Percentiles rank a stretch among this genome's conserved stretches.
These are phyloP conservation scores for Bactericera cockerelli DNA, from an alignment of 1,140 invertebrate species.

Conservation along the genomic window DNA sequence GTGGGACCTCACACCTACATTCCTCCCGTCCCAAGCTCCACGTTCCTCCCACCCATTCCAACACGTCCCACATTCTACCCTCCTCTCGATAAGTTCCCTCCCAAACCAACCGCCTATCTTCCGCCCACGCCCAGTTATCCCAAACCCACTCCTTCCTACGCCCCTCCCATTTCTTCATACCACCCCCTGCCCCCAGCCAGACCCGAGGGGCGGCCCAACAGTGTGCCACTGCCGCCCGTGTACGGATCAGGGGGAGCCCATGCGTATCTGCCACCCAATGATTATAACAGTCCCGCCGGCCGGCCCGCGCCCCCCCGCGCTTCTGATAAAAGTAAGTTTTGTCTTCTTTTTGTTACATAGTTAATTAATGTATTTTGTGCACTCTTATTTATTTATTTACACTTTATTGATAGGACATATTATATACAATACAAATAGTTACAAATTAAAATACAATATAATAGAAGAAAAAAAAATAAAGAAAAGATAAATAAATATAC, in stretches of 20 bases:
- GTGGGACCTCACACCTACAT: background rate
- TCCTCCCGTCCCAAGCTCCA: slow-evolving; percentile 5
- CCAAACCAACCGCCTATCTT: too few relatives aligned
- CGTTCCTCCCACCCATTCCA: slow-evolving; percentile 1
- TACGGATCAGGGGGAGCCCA: slow-evolving; percentile 2
- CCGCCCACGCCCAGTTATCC: slow-evolving; percentile 3
- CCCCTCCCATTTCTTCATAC: background rate
- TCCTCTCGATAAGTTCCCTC: background rate
- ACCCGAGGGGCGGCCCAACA: background rate
- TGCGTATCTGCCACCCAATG: slow-evolving; percentile 10
- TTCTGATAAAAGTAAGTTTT: slow-evolving; percentile 14
- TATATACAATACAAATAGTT: too few relatives aligned
- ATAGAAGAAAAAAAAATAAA: too few relatives aligned
- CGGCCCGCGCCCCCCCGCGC: background rate
- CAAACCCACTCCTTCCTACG: background rate
- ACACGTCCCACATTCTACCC: background rate
- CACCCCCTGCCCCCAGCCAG: background rate
- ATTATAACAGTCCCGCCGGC: background rate
- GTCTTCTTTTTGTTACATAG: background rate
- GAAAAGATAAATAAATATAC: too few relatives aligned
- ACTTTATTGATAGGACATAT: too few relatives aligned
- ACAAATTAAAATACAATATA: too few relatives aligned
- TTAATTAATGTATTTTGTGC: too few relatives aligned
- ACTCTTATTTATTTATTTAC: too few relatives aligned
- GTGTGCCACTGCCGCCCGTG: background rate